Conservation (phyloP, 2,113 vertebrate species). For the Cygnus atratus region DNA sequence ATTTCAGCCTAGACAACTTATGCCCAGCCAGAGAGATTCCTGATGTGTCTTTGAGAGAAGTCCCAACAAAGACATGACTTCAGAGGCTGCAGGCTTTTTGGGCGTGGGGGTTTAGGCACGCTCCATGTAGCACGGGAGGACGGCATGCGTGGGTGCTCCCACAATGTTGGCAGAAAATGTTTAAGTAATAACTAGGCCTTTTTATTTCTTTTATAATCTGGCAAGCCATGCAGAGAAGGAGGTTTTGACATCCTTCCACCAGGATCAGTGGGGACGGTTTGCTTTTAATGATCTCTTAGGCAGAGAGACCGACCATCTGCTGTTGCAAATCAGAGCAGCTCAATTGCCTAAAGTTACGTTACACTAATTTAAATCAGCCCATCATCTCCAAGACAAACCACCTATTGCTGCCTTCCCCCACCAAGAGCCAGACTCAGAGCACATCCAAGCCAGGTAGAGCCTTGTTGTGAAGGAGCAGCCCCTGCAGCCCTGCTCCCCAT, state of each 20-base stretch:
- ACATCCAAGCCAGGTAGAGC: background rate
- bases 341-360: constrained; percentile 36
- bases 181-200: background rate
- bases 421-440: background rate
- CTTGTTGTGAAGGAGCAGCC: background rate
- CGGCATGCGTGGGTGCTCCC: background rate
- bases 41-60: background rate
- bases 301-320: constrained; percentile 64
- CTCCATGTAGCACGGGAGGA: background rate
- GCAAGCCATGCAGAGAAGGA: constrained; percentile 13
- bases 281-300: constrained; percentile 52
- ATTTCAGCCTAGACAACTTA: background rate
- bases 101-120: background rate
- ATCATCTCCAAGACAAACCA: constrained; percentile 17
- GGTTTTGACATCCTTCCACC: constrained; percentile 51
- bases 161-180: background rate
- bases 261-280: constrained; percentile 40
- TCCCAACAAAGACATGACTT: background rate
- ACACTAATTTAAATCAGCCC: constrained; percentile 42
- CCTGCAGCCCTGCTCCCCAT: background rate
- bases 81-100: background rate
- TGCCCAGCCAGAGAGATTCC: background rate
- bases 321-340: constrained; percentile 60
- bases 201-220: constrained; percentile 38
- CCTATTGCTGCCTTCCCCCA: background rate